phyloP scores from a whole-genome alignment of 2,888 invertebrate species.

The Hetaerina titia region DNA sequence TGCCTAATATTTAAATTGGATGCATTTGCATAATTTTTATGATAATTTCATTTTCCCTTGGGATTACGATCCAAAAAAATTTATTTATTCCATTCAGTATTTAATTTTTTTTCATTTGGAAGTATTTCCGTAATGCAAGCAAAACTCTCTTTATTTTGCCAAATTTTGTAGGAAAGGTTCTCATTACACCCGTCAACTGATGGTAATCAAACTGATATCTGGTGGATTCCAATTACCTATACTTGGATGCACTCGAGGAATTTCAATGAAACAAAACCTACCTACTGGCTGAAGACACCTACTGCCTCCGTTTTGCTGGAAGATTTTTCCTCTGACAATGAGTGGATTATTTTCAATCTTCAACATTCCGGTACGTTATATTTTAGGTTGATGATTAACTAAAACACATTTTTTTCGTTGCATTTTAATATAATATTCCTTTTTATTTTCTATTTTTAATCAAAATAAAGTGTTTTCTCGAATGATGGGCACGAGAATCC shows the following conservation, averaged over 20 bases:
- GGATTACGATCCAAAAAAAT: no score
- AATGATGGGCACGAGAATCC: no score
- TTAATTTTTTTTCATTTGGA: no score
- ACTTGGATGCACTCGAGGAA: slow-evolving; percentile 71
- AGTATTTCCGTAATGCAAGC: no score
- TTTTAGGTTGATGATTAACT: neutral
- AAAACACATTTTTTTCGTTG: no score
- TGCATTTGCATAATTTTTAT: no score
- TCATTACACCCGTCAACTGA: slow-evolving; percentile 69
- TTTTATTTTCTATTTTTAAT: no score
- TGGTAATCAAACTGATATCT: slow-evolving; percentile 71
- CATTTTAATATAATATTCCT: no score
- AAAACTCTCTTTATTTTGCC: neutral
- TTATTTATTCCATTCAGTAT: no score
- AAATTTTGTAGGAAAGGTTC: slow-evolving; percentile 69
- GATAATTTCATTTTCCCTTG: no score
- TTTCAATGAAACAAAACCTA: slow-evolving; percentile 78
- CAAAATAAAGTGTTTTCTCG: no score
- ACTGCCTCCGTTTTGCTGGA: slow-evolving; percentile 70
- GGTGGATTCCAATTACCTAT: slow-evolving; percentile 74
- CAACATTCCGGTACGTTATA: slow-evolving; percentile 80
- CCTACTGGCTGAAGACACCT: slow-evolving; percentile 74
- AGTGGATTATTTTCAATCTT: slow-evolving; percentile 82
- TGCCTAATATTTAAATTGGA: no score
- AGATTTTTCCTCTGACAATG: slow-evolving; percentile 72